Base-by-base conservation (phyloP, 2,888 invertebrate genomes). In the Hemithea aestivaria region DNA sequence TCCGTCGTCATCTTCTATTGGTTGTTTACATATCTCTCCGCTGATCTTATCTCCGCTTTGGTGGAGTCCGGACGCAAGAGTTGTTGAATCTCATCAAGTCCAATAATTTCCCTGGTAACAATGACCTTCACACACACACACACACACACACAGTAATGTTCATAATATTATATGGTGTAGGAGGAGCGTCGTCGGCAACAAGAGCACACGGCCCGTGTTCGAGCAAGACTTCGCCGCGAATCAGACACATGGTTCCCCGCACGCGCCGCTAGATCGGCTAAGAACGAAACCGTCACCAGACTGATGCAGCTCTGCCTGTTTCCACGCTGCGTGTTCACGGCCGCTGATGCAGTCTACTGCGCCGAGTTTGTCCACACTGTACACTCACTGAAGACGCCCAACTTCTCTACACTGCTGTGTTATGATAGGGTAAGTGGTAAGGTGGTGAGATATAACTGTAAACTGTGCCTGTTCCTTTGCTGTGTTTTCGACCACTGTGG, bases 321-420 rank as follows among this genome's bases (percentile, higher is more conserved):
- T 80, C 99, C 99, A 11, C 91, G 99, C 59, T 97, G 97, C 81
- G 95, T 97, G 45, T 98, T 97, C 85, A 98, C 99, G 10, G 95
- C 97, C 31, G 91, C 94, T 32, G 99, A 99, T 88, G 98, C 99
- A 20, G 90, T 98, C 38, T 99, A 96, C 84, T 98, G 98, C 83
- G 98, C 99, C 0, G 95, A 97, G 88, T 99, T 99, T 80, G 96
- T 99, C 42, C 95, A 97, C 70, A 94, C 96, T 5, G 94, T 99
- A 56, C 99, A 99, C 82, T 93, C 93, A 61, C 88, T 98, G 56
- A 96, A 96, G 80, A 97, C 98, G 29, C 95, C 97, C 4, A 97
- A 98, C 87, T 99, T 99, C 87, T 97, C 98, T 8, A 99, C 99
- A 0, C 89, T 99, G 35, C 91, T 99, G 31, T 98, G 98, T 76